Conservation (phyloP, 2,888 invertebrate species). For the Petrolisthes cinctipes region DNA sequence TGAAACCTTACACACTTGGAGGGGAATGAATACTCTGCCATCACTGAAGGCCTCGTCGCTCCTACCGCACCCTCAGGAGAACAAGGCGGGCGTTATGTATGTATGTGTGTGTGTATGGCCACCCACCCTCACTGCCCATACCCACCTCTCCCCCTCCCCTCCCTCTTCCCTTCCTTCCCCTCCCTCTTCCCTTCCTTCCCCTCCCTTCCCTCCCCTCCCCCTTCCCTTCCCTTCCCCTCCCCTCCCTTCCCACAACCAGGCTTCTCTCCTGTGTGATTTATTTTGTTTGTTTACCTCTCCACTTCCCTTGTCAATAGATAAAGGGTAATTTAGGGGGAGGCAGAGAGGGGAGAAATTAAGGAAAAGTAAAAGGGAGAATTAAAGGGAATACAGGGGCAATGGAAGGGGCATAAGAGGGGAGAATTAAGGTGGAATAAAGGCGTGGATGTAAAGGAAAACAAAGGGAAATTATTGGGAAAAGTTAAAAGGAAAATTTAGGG, state of each 20-base stretch:
- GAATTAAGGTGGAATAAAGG: neutral
- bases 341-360: neutral
- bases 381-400: neutral
- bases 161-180: too few relatives aligned
- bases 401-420: neutral
- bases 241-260: neutral
- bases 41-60: neutral
- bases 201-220: too few relatives aligned
- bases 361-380: neutral
- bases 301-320: constrained; percentile 13
- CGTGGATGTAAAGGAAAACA: neutral
- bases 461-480: neutral
- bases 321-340: neutral
- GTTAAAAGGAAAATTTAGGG: neutral
- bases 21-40: too few relatives aligned
- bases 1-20: too few relatives aligned
- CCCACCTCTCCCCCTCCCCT: too few relatives aligned
- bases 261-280: neutral
- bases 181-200: too few relatives aligned
- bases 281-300: neutral
- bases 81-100: constrained; percentile 7
- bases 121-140: too few relatives aligned
- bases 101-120: neutral
- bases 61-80: too few relatives aligned
- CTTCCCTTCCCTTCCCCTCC: too few relatives aligned